Evolutionary conservation across 2,113 vertebrate genomes (phyloP), one percentile per base, ranked within the genome.

Genomic region (Nipponia nippon): DNA sequence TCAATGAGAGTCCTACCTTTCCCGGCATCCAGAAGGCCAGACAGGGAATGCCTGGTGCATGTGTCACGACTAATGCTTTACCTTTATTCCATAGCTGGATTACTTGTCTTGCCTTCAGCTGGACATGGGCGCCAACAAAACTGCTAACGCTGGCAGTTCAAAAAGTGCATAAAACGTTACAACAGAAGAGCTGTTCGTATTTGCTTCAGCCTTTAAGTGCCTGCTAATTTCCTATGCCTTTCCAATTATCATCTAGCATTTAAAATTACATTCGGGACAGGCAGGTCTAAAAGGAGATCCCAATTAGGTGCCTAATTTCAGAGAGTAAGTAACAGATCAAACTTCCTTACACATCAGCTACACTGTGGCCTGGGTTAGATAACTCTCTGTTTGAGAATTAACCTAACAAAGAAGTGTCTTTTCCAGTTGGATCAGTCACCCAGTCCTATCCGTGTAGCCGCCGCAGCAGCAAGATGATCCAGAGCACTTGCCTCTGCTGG

Each of bases 21-120:
- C 50, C 40, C 3, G 3, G 70, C 55, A 38, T 56, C 21, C 49
- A 44, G 50, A 9, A 36, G 38, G 62, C 10, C 61, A 56, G 40
- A 17, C 53, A 30, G 0, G 4, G 3, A 5, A 18, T 36, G 11
- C 4, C 20, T 29, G n/a, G 20, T 30, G 53, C 3, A 1, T 2
- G 5, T 20, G 46, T 40, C 40, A 53, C 69, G 11, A 38, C 11
- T 19, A 38, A 36, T 1, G 9, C 21, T 50, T 63, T 13, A 6
- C 42, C 30, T 61, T 38, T 29, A 3, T 32, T 61, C 59, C 8
- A 0, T 9, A 55, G 19, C 44, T 26, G n/a, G 7, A 18, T 42
- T 71, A 52, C 17, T 52, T 63, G 47, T 30, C 75, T 25, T 56
- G 27, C 69, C 42, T 58, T 53, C 1, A 0, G 10, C 0, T 63